phyloP scores from a whole-genome alignment of 2,113 vertebrate genomes.

The Leptobrachium ailaonicum region DNA sequence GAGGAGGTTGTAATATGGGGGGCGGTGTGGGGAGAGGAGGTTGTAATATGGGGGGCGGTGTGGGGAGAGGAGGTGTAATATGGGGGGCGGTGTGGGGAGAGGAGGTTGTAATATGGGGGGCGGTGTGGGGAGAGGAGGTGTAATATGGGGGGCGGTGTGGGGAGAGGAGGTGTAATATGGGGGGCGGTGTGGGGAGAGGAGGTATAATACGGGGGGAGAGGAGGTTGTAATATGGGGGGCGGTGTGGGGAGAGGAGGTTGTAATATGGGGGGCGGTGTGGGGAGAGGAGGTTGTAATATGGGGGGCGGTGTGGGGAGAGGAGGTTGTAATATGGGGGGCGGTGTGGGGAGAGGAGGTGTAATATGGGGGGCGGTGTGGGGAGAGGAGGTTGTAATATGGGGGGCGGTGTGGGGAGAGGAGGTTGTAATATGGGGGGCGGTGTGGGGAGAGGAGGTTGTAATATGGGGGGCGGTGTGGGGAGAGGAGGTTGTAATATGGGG shows the following conservation, averaged over 20 bases:
- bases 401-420: neutral
- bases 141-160: too few relatives aligned
- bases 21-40: neutral
- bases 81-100: neutral
- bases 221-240: too few relatives aligned
- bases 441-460: neutral
- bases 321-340: neutral
- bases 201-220: too few relatives aligned
- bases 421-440: neutral
- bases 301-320: too few relatives aligned
- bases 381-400: neutral
- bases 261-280: neutral
- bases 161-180: too few relatives aligned
- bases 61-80: neutral
- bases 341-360: neutral
- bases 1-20: neutral
- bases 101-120: neutral
- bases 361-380: neutral
- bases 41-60: neutral
- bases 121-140: neutral
- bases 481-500: too few relatives aligned
- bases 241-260: too few relatives aligned
- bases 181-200: too few relatives aligned
- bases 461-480: too few relatives aligned
- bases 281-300: too few relatives aligned